Evolutionary conservation across 2,888 invertebrate genomes (phyloP).

Genomic region (Melipona bicolor): DNA sequence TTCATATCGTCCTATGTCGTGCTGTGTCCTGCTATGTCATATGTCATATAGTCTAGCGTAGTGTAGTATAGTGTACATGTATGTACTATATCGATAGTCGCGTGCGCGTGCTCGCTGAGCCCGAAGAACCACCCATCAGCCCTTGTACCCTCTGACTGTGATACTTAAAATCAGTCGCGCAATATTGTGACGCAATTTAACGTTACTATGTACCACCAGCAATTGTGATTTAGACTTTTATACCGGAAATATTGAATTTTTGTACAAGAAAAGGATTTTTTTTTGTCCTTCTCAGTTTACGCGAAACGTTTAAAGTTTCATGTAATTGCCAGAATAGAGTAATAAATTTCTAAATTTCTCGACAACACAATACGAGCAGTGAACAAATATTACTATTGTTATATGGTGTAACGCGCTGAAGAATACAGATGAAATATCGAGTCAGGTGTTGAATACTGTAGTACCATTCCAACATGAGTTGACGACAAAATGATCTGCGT

Average conservation of each 20-base stretch:
- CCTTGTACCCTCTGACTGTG: background rate
- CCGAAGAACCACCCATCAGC: constrained; percentile 17
- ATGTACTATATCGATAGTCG: constrained; percentile 5
- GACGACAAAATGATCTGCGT: background rate
- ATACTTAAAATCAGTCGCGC: constrained; percentile 8
- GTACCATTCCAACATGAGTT: too few species aligned
- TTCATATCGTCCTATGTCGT: background rate
- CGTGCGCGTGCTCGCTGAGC: constrained; percentile 1
- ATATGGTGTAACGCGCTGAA: background rate
- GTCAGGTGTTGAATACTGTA: too few species aligned
- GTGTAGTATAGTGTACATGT: background rate
- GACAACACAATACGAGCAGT: background rate
- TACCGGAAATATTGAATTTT: background rate
- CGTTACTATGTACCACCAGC: background rate
- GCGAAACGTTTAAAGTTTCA: background rate
- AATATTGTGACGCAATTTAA: constrained; percentile 1
- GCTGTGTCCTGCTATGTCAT: background rate
- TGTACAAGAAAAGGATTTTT: background rate
- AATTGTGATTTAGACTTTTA: background rate
- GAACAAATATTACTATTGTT: background rate
- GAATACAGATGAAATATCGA: background rate
- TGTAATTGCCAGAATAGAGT: background rate
- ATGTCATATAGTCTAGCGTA: background rate
- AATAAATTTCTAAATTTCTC: background rate
- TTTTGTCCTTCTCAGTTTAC: background rate